Evolutionary conservation across 1,140 invertebrate species (phyloP).

Genomic region (Leptinotarsa texana): DNA sequence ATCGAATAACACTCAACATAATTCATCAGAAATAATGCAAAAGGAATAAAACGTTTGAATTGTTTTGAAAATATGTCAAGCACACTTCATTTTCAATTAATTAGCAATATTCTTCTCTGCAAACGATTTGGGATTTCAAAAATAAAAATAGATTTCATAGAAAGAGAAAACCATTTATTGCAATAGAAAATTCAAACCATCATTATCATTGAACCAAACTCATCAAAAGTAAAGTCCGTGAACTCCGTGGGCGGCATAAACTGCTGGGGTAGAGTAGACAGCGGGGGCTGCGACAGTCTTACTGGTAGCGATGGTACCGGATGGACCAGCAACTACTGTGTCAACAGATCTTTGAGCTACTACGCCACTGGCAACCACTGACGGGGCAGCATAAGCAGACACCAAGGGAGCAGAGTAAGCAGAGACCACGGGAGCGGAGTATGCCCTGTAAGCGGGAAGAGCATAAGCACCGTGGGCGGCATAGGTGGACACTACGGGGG

Average conservation of each 20-base stretch:
- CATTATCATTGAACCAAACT: background rate
- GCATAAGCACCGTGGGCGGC: constrained; percentile 25
- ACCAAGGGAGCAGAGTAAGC: constrained; percentile 23
- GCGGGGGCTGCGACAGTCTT: constrained; percentile 6
- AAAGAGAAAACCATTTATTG: background rate
- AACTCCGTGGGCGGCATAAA: constrained; percentile 4
- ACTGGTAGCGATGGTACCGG: constrained; percentile 37
- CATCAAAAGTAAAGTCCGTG: constrained; percentile 15
- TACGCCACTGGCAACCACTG: constrained; percentile 30
- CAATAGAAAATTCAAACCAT: too few species aligned
- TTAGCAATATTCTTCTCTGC: background rate
- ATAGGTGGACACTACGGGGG: constrained; percentile 28
- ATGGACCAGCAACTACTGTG: constrained; percentile 37
- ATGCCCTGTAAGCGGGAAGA: constrained; percentile 5
- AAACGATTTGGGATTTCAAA: constrained; percentile 14
- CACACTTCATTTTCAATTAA: constrained; percentile 25
- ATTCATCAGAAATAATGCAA: too few species aligned
- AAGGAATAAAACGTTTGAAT: too few species aligned
- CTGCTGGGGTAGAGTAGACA: background rate
- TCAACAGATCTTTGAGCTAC: constrained; percentile 20
- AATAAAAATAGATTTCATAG: too few species aligned
- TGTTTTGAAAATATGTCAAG: too few species aligned
- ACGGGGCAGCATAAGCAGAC: constrained; percentile 21
- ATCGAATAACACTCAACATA: too few species aligned
- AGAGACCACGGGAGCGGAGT: constrained; percentile 11